phyloP scores from a whole-genome alignment of 2,113 vertebrate genomes.

The Pyxicephalus adspersus region DNA sequence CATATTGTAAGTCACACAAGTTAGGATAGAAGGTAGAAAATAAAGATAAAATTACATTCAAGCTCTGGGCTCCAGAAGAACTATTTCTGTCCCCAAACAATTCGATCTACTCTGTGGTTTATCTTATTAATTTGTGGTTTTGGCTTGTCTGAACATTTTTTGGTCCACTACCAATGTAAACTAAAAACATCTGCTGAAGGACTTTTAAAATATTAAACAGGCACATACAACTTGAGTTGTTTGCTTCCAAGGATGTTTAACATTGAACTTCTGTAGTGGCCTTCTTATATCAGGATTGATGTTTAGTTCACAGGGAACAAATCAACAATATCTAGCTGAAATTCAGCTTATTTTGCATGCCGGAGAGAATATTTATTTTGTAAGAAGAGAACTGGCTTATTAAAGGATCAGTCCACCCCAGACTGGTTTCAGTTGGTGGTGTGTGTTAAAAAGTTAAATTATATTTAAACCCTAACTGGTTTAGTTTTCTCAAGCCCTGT shows the following conservation, averaged over 20 bases:
- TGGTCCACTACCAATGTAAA: conserved; percentile 53
- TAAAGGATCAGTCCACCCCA: no score
- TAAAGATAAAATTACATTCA: conserved; percentile 21
- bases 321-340: neutral
- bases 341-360: no score
- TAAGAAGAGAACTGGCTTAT: no score
- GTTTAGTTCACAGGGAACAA: neutral
- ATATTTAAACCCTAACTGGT: no score
- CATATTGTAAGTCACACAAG: neutral
- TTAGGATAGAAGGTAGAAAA: conserved; percentile 14
- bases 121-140: conserved; percentile 56
- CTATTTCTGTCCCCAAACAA: conserved; percentile 55
- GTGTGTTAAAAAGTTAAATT: no score
- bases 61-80: conserved; percentile 22
- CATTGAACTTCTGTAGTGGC: neutral
- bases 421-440: no score
- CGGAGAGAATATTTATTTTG: no score
- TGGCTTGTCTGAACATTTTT: conserved; percentile 52
- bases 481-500: no score
- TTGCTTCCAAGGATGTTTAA: conserved; percentile 23
- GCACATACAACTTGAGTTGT: conserved; percentile 40
- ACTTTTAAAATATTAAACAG: conserved; percentile 46
- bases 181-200: conserved; percentile 52
- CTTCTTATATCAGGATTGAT: conserved; percentile 1
- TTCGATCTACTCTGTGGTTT: conserved; percentile 51